Evolutionary conservation across 2,888 invertebrate genomes (phyloP), one percentile per base, ranked within the genome.

Genomic region (Sminthurinus aureus): DNA sequence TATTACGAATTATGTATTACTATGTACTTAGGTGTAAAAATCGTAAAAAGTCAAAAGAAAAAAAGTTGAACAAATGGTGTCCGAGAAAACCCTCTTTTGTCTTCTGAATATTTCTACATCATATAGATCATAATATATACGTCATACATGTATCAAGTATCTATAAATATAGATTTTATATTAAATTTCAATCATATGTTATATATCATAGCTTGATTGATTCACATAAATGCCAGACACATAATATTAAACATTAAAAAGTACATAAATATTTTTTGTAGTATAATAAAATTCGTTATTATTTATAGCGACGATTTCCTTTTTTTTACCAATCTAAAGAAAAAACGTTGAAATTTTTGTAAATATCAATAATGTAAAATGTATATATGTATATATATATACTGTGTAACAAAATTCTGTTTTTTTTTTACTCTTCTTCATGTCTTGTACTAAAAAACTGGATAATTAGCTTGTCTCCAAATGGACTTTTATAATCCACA

Each of bases 401-500:
- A 58, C 13, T 9, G 18, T 18, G 8, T 74, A 22, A 26, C 15
- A 77, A 77, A 52, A 77, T 52, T 52, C n/a, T 58, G 52, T 8
- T 13, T 52, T 52, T 52, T 52, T 52, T 78, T 79, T 76, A 82
- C 24, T 82, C 82, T 11, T 77, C 82, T 2, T 82, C 77, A 24
- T 82, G 76, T 15, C 50, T 58, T 24, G 26, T 78, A 24, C 71
- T 38, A 83, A 88, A 88, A 51, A 88, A 84, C 83, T 86, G 88
- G 58, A 88, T 83, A 77, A 85, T 83, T 22, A 88, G 67, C 73
- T 87, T 86, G 84, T 86, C 86, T 50, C 88, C 87, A 73, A 87
- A 88, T 9, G 87, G 87, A 82, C 87, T 87, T 71, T 83, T 85
- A 81, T 86, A 88, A 24, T 82, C 80, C 13, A 80, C 80, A 51